phyloP scores from a whole-genome alignment of 2,797 vertebrate genomes.

The Sebastes alutus region DNA sequence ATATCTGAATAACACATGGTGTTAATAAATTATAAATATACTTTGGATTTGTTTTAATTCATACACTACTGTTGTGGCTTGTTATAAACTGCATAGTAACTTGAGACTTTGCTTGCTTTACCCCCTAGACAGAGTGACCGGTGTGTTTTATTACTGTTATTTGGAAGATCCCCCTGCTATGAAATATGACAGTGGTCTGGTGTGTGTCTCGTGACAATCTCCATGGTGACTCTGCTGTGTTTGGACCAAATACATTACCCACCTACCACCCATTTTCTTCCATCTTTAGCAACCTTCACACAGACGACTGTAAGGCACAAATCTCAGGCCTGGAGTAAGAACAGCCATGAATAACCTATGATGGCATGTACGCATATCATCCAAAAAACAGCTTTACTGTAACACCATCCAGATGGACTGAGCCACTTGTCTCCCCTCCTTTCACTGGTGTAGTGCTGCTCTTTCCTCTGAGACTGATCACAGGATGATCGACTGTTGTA shows the following conservation, averaged over 20 bases:
- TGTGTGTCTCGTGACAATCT: constrained; percentile 31
- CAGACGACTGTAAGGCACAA: constrained; percentile 40
- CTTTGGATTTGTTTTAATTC: background rate
- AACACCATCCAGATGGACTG: constrained; percentile 72
- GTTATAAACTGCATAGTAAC: background rate
- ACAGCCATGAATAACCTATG: constrained; percentile 52
- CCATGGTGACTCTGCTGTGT: constrained; percentile 54
- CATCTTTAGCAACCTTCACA: constrained; percentile 38
- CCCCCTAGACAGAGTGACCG: background rate
- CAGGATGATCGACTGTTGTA: constrained; percentile 27
- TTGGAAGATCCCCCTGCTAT: constrained; percentile 6
- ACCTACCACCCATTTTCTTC: constrained; percentile 18
- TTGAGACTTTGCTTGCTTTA: background rate
- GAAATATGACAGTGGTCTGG: constrained; percentile 39
- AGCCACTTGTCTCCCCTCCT: constrained; percentile 26
- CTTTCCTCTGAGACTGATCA: constrained; percentile 12
- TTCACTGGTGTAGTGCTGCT: constrained; percentile 8
- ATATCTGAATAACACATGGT: background rate
- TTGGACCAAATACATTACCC: constrained; percentile 51
- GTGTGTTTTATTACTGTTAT: constrained; percentile 25
- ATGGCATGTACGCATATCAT: constrained; percentile 52
- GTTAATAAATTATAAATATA: background rate
- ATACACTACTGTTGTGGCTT: background rate
- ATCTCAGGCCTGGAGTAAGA: constrained; percentile 37
- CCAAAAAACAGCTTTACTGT: constrained; percentile 33